Evolutionary conservation across 37 sponge, comb jelly and placozoan genomes (phyloP).

Genomic region (Cladorhizidae sp.): DNA sequence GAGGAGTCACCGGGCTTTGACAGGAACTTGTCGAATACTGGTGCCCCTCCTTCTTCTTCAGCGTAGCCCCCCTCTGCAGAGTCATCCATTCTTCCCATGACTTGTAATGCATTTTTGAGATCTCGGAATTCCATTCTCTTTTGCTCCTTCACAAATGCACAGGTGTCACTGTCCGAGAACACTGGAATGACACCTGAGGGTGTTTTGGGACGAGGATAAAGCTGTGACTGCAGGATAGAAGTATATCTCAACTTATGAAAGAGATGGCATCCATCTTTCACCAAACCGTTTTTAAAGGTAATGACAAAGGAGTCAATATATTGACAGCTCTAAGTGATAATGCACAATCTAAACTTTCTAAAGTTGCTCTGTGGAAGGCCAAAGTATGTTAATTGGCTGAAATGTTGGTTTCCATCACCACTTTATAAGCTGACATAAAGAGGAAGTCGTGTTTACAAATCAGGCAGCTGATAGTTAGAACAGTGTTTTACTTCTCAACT

Average conservation of each 20-base stretch:
- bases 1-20: background rate
- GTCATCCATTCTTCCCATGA: constrained; percentile 35
- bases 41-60: background rate
- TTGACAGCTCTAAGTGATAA: no score
- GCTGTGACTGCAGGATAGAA: background rate
- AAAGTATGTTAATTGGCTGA: no score
- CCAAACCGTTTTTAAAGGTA: background rate
- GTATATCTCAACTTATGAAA: no score
- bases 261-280: background rate
- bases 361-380: no score
- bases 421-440: no score
- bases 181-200: constrained; percentile 43
- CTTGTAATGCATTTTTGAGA: constrained; percentile 32
- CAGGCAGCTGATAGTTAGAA: no score
- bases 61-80: background rate
- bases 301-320: background rate
- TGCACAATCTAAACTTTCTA: no score
- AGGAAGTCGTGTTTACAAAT: no score
- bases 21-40: background rate
- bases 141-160: constrained; percentile 29
- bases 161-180: constrained; percentile 38
- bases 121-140: constrained; percentile 35
- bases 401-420: no score
- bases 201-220: no score
- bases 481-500: no score